phyloP scores from a whole-genome alignment of 2,113 vertebrate species.

The Alouatta palliata region DNA sequence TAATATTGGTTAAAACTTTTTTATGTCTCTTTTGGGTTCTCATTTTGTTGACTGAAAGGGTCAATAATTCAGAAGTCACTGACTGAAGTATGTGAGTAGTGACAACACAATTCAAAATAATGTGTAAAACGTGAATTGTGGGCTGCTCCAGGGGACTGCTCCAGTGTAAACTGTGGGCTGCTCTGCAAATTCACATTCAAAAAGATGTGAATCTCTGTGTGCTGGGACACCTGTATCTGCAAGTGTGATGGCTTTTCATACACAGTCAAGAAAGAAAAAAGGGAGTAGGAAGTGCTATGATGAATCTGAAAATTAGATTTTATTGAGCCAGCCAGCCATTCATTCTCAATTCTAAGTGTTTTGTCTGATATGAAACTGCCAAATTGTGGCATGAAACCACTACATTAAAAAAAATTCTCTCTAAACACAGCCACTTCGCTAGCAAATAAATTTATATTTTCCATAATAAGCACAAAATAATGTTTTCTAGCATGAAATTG shows the following conservation, averaged over 20 bases:
- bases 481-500: constrained; percentile 35
- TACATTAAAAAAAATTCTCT: neutral
- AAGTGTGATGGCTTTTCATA: neutral
- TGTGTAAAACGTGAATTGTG: neutral
- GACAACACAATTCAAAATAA: neutral
- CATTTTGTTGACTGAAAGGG: neutral
- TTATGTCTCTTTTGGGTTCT: neutral
- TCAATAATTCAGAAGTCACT: neutral
- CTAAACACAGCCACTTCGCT: neutral
- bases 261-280: neutral
- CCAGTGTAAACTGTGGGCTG: neutral
- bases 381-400: neutral
- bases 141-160: neutral
- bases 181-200: neutral
- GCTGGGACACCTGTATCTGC: neutral
- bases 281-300: neutral
- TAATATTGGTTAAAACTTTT: neutral
- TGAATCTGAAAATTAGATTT: constrained; percentile 53
- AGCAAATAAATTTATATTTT: constrained; percentile 54
- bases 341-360: constrained; percentile 34
- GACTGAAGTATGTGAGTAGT: neutral
- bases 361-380: constrained; percentile 34
- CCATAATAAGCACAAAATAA: constrained; percentile 49
- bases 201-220: neutral
- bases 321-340: neutral